Evolutionary conservation across 2,797 vertebrate species (phyloP).

Genomic region (Selene dorsalis): DNA sequence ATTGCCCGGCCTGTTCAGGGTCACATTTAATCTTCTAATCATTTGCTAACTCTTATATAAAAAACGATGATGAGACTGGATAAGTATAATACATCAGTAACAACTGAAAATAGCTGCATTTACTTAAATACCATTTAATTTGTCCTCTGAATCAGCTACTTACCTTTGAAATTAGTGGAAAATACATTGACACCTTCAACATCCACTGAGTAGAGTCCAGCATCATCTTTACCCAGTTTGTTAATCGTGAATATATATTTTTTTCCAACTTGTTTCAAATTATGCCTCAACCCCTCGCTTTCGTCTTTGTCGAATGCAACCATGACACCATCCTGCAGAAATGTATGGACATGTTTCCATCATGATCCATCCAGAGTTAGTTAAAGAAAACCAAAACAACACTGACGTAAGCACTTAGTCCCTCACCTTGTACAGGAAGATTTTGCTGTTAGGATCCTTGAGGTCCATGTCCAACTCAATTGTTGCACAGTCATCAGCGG

Average conservation of each 20-base stretch:
- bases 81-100: neutral
- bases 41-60: neutral
- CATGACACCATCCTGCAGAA: constrained; percentile 87
- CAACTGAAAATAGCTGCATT: neutral
- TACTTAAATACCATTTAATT: neutral
- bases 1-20: neutral
- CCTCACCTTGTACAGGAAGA: constrained; percentile 92
- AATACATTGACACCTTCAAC: constrained; percentile 89
- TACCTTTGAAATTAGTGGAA: constrained; percentile 90
- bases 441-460: constrained; percentile 85
- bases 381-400: neutral
- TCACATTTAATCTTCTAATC: neutral
- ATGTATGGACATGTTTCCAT: constrained; percentile 6
- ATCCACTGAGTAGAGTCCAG: constrained; percentile 91
- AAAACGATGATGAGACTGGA: too few relatives aligned
- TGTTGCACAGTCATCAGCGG: constrained; percentile 79
- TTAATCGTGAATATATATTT: constrained; percentile 87
- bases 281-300: constrained; percentile 77
- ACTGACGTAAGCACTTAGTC: neutral
- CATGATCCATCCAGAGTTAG: neutral
- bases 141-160: constrained; percentile 4
- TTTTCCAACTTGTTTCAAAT: constrained; percentile 86
- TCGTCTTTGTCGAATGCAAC: constrained; percentile 81
- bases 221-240: constrained; percentile 85
- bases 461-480: constrained; percentile 92